Evolutionary conservation across 64 coral and sea anemone species (phyloP), one percentile per base, ranked within the genome.

Genomic region (Actinia tenebrosa): DNA sequence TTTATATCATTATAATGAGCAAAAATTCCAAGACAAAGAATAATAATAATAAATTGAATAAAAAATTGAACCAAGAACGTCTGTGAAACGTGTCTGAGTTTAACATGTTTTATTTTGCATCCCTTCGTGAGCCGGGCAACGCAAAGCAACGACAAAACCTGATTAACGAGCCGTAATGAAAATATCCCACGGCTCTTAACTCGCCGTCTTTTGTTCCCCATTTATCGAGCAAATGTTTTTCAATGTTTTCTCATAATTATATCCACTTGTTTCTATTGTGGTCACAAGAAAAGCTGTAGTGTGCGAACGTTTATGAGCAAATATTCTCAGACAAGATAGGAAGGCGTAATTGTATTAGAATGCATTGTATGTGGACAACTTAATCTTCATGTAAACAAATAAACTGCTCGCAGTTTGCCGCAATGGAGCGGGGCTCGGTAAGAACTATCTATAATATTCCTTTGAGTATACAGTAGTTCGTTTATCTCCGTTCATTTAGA

Each of bases 231-330:
- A 81, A 81, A 81, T 81, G 77, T 18, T 61, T 37, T 11, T 66
- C n/a, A 66, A 66, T 66, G n/a, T 81, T 81, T 81, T 81, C 79
- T 10, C 46, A 81, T 45, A 22, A 45, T 53, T 19, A 81, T 53
- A 80, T 53, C 18, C 44, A 53, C 78, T 80, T 20, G 78, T 3
- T 30, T 72, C 68, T 30, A 72, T 72, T 72, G 68, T 72, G 8
- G 10, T 72, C 1, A 30, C 69, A 37, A 75, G 79, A 81, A 81
- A 81, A 25, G 44, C 46, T 20, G 44, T 81, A 81, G 79, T 81
- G 44, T 81, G 79, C 79, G 79, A 81, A 81, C 16, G 50, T 81
- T 81, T 8, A 81, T 81, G 22, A 47, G 44, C 22, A 81, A 81
- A 81, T 45, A 81, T 81, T 81, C 79, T 50, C 79, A 81, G 18